Evolutionary conservation across 2,113 vertebrate species (phyloP).

Genomic region (Phasianus colchicus): DNA sequence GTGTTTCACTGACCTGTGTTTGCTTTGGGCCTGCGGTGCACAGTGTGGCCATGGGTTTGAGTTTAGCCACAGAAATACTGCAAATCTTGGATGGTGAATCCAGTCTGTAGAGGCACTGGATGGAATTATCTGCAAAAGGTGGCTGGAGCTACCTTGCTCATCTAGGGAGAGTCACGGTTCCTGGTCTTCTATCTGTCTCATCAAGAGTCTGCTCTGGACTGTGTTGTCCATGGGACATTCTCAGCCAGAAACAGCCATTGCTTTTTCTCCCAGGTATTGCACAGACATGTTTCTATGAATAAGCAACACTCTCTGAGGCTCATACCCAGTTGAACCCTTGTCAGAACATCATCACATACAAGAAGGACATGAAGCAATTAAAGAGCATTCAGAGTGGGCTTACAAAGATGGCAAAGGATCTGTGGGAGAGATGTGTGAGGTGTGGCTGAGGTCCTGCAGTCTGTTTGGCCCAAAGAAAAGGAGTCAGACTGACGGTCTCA

Average conservation of each 20-base stretch:
- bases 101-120: background rate
- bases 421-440: background rate
- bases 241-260: background rate
- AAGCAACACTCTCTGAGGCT: too few relatives aligned
- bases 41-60: background rate
- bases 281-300: background rate
- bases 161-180: background rate
- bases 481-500: background rate
- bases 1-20: background rate
- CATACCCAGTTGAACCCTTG: background rate
- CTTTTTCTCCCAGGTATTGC: background rate
- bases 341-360: background rate
- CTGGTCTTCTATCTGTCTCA: background rate
- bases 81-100: background rate
- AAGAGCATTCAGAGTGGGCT: background rate
- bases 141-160: background rate
- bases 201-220: background rate
- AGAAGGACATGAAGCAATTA: background rate
- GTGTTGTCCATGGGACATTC: too few relatives aligned
- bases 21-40: background rate
- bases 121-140: background rate
- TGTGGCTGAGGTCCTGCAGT: background rate
- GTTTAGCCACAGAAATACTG: background rate
- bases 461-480: background rate
- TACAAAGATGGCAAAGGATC: background rate